Evolutionary conservation across 2,888 invertebrate species (phyloP), one percentile per base, ranked within the genome.

Genomic region (Metellina segmentata): DNA sequence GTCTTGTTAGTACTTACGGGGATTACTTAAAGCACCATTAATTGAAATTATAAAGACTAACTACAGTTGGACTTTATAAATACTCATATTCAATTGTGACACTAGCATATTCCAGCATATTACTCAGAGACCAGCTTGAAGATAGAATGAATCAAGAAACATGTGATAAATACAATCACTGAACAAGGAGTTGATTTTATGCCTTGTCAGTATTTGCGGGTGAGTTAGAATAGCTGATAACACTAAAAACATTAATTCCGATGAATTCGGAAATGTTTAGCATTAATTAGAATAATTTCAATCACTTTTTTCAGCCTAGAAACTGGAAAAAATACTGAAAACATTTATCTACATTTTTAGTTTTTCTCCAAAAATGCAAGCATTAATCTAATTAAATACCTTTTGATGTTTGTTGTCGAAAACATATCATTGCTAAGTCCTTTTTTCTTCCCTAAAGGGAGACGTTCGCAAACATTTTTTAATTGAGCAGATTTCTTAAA

Each of bases 331-430:
- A 61, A 61, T 16, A 61, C 16, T 61, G 13, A 8, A 34, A 61
- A 61, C 61, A 61, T 61, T 61, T 61, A 61, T 61, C 61, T 6
- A 61, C 11, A 16, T 11, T 61, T 61, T 61, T 61, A 9, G 16
- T 11, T 61, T 61, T 61, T 61, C 0, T 16, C 16, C 4, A 16
- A 61, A 61, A 61, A 11, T 61, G 61, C 6, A 61, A 61, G 9
- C 61, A 61, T 61, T 61, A 61, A 61, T 61, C 61, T 61, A 61
- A 61, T 61, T 61, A 61, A 61, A 61, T 61, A 61, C 61, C 61
- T 61, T 61, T 61, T 61, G 61, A 61, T 61, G 61, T 61, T 61
- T 61, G 61, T 61, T 16, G 9, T 61, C 61, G 61, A 61, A 61
- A 61, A 61, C 61, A 61, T 61, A 61, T 61, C 61, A 61, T 34